Evolutionary conservation across 2,113 vertebrate genomes (phyloP).

Genomic region (Opisthocomus hoazin): DNA sequence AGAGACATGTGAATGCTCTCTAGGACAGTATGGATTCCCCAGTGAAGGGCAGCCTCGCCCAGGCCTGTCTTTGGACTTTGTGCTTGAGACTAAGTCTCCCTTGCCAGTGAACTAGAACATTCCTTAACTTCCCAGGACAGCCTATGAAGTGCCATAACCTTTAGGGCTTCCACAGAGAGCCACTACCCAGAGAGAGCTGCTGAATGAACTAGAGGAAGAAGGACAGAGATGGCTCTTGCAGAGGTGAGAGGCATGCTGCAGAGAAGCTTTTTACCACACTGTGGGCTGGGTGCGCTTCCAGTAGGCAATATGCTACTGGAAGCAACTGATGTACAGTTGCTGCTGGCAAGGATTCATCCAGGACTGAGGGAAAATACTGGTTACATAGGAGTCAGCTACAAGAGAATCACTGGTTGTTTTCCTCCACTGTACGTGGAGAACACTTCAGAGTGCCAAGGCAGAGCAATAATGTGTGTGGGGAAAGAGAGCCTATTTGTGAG

Average conservation of each 20-base stretch:
- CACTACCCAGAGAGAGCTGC: neutral
- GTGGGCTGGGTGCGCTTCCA: neutral
- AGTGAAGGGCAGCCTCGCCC: neutral
- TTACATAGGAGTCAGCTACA: neutral
- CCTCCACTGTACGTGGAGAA: neutral
- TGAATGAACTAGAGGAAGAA: neutral
- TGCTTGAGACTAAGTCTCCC: neutral
- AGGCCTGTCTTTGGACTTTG: neutral
- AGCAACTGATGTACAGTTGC: neutral
- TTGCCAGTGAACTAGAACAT: neutral
- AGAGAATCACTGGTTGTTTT: neutral
- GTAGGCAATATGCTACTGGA: neutral
- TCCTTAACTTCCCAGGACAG: neutral
- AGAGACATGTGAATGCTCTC: neutral
- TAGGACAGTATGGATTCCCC: neutral
- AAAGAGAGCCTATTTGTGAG: neutral
- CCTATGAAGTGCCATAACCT: neutral
- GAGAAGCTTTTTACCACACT: neutral
- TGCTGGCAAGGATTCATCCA: neutral
- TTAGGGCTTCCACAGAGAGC: neutral
- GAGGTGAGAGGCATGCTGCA: neutral
- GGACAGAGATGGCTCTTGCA: neutral
- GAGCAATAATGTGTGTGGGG: neutral
- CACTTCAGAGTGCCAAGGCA: neutral
- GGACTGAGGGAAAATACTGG: neutral